Evolutionary conservation across 2,888 invertebrate species (phyloP), one percentile per base, ranked within the genome.

Genomic region (Xylophagus ater): DNA sequence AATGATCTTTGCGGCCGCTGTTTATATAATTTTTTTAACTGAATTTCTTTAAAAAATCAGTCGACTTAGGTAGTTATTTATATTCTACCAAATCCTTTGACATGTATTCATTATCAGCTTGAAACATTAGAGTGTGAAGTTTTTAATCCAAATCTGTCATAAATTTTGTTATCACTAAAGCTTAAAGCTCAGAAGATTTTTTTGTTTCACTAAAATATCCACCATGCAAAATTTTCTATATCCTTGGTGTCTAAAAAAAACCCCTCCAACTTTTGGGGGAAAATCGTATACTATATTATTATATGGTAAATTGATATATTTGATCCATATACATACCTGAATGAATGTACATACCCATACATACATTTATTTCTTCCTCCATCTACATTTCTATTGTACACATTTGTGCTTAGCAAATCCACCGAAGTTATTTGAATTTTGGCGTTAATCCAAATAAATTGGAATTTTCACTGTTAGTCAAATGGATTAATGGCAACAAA

Each of bases 101-200:
- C 20, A 38, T n/a, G n/a, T n/a, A 31, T 38, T 38, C 38, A 38
- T 32, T 38, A 38, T 38, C 32, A 32, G 38, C 14, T 37, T 39
- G 39, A 39, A 39, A 39, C 33, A 33, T 39, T 21, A 25, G 18
- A 12, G 35, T 29, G 39, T 28, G 28, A 39, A 39, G 17, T 33
- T 39, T 39, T 39, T 39, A 39, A 39, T 39, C 39, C 39, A 33
- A 39, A 39, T 39, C 39, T 33, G 39, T 39, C 39, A 39, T 39
- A 39, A 39, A 39, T 39, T 39, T 39, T 33, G 26, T 33, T 39
- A 39, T 39, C 39, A 32, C 12, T 32, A 31, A 24, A 31, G 37
- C 37, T 37, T 31, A 31, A 32, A 26, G 32, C 20, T 37, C 24
- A 21, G 23, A 23, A 31, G 18, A n/a, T 12, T 20, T n/a, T 29